These are phyloP conservation scores for Rhinolophus ferrumequinum DNA, from an alignment of 2,113 vertebrate species.

Conservation along the genomic window DNA sequence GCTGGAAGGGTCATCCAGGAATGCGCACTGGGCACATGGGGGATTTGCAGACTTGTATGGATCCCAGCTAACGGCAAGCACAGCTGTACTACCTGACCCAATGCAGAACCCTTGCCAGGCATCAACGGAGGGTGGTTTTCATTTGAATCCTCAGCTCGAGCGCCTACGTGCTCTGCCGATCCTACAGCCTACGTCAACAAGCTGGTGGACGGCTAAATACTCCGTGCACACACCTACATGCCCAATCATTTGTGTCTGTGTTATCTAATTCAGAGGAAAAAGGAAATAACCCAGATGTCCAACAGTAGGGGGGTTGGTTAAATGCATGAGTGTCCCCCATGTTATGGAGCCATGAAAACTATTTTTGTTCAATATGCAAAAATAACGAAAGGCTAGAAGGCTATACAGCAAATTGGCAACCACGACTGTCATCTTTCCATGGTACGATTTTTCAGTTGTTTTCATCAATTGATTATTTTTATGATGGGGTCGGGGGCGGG, in stretches of 20 bases:
- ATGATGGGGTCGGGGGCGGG: background rate
- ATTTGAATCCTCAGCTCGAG: background rate
- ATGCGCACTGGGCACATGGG: rapidly evolving
- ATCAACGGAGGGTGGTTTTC: background rate
- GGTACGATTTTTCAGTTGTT: background rate
- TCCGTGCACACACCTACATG: background rate
- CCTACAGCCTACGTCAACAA: too few relatives aligned
- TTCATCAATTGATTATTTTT: background rate
- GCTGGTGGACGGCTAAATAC: too few relatives aligned
- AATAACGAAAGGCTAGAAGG: background rate
- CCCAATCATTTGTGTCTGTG: background rate
- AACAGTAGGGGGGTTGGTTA: background rate
- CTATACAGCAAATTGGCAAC: background rate
- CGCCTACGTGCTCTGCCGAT: rapidly evolving
- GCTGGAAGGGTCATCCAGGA: background rate
- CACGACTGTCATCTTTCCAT: background rate
- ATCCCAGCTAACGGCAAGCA: background rate
- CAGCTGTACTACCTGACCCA: background rate
- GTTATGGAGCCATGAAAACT: background rate
- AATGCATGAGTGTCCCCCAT: background rate
- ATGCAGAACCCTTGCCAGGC: background rate
- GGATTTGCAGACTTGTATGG: background rate
- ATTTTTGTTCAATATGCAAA: background rate
- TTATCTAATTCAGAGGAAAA: background rate
- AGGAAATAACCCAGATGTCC: background rate